Base-by-base conservation (phyloP, 2,113 vertebrate species). In the Sylvilagus bachmani region DNA sequence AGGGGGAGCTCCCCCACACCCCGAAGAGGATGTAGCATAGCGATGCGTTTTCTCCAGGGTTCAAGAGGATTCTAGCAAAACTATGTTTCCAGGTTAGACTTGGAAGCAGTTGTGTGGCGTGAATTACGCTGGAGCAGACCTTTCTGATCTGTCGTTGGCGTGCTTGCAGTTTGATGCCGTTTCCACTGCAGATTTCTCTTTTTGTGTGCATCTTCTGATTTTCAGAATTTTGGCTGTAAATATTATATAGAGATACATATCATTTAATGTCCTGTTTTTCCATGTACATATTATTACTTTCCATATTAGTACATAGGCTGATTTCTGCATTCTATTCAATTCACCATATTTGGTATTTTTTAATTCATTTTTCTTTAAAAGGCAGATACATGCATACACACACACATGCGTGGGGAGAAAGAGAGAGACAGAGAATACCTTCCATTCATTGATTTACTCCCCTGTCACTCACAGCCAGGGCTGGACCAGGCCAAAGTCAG, bases 201-300 rank as follows among this genome's bases (percentile, higher is more conserved):
- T 69, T 29, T 71, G 14, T 62, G 51, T n/a, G 2, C 58, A 62
- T 91, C 61, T 83, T 87, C 44, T 58, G 14, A 44, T 61, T 87
- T 79, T 84, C 51, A 49, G 13, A 84, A 79, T 53, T 73, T 87
- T 67, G 82, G 8, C 44, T 94, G 3, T 92, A 67, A 89, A n/a
- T 38, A 64, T 70, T 44, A 62, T 14, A 58, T 17, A 9, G 67
- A 38, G 61, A 24, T 24, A 21, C 27, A 33, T 88, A 9, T 24
- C 51, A 53, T 75, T 75, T 77, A 51, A 12, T 66, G 19, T 33
- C 22, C 6, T 51, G 3, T 36, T 86, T 85, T 80, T 90, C 31
- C 58, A 75, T 31, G 75, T 74, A 69, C 5, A 44, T 77, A 51
- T 19, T 80, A 27, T 27, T n/a, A 92, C 16, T 58, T 92, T 89